A percentile compares a stretch with the other conserved stretches of the same genome.
Evolutionary conservation across 2,888 invertebrate species (phyloP).

Genomic region (Troglohyphantes excavatus): DNA sequence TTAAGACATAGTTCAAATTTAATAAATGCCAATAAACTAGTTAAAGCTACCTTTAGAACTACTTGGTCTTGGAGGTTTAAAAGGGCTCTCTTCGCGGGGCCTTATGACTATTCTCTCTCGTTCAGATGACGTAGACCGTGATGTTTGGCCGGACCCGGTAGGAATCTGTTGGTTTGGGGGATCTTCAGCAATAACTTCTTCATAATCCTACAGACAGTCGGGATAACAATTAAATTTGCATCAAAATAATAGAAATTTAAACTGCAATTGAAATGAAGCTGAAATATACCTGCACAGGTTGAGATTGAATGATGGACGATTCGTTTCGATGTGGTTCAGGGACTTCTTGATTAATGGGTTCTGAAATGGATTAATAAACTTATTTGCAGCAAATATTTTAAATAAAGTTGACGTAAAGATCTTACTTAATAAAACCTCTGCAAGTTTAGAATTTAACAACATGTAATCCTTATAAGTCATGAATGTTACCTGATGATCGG

Average conservation of each 20-base stretch:
- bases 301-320: slow-evolving; percentile 5
- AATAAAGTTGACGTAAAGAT: no score
- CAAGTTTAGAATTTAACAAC: no score
- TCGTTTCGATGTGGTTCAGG: slow-evolving; percentile 64
- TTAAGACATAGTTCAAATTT: no score
- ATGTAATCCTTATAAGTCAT: no score
- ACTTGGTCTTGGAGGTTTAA: slow-evolving; percentile 71
- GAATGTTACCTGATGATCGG: no score
- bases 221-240: neutral
- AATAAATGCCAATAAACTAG: neutral
- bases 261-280: neutral
- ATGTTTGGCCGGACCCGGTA: slow-evolving; percentile 46
- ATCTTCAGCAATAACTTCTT: slow-evolving; percentile 63
- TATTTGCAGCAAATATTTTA: no score
- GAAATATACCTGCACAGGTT: slow-evolving; percentile 11
- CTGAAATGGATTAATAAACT: slow-evolving; percentile 51
- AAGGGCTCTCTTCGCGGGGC: slow-evolving; percentile 77
- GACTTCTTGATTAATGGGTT: slow-evolving; percentile 81
- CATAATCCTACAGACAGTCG: slow-evolving; percentile 22
- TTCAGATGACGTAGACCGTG: slow-evolving; percentile 57
- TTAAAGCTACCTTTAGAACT: slow-evolving; percentile 44
- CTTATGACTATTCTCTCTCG: slow-evolving; percentile 66
- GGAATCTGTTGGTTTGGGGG: slow-evolving; percentile 75
- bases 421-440: no score
- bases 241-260: neutral